A percentile compares a stretch with the other conserved stretches of the same genome.
These are phyloP conservation scores for Ferdinandea cuprea DNA, from an alignment of 2,888 invertebrate genomes.

Conservation along the genomic window DNA sequence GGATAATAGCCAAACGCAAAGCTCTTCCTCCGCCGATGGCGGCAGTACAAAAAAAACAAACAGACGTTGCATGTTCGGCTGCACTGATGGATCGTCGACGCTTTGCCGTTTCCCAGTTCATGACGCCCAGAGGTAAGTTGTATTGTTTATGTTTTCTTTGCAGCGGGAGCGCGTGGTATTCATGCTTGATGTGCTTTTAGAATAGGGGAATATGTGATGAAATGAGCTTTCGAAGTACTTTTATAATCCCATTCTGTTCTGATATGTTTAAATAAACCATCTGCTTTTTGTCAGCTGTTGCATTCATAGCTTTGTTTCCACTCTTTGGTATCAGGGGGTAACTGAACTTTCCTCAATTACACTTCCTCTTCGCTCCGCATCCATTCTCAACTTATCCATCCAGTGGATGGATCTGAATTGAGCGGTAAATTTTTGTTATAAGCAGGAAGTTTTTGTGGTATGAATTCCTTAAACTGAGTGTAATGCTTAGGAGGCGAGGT, in stretches of 20 bases:
- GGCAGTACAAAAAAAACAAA: conserved; percentile 31
- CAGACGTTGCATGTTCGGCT: conserved; percentile 78
- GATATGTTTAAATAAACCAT: conserved; percentile 10
- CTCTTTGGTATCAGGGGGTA: conserved; percentile 41
- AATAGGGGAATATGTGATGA: conserved; percentile 2
- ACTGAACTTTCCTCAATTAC: conserved; percentile 49
- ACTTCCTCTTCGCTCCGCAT: background rate
- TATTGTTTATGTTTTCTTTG: background rate
- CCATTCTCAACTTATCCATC: background rate
- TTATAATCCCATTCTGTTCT: background rate
- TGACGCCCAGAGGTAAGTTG: conserved; percentile 77
- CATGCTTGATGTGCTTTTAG: background rate
- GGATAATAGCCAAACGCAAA: conserved; percentile 51
- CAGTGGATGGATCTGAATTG: background rate
- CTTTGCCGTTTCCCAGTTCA: conserved; percentile 79
- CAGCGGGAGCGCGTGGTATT: background rate
- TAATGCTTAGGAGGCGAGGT: too few species aligned
- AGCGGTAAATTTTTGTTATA: conserved; percentile 13
- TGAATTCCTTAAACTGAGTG: background rate
- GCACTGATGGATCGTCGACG: conserved; percentile 76
- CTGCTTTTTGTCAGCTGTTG: conserved; percentile 41
- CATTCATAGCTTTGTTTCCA: background rate
- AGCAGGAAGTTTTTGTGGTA: conserved; percentile 30
- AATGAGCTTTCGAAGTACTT: conserved; percentile 18
- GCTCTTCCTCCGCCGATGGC: conserved; percentile 27